Evolutionary conservation across 1,140 invertebrate species (phyloP), one percentile per base, ranked within the genome.

Genomic region (Chymomyza costata): DNA sequence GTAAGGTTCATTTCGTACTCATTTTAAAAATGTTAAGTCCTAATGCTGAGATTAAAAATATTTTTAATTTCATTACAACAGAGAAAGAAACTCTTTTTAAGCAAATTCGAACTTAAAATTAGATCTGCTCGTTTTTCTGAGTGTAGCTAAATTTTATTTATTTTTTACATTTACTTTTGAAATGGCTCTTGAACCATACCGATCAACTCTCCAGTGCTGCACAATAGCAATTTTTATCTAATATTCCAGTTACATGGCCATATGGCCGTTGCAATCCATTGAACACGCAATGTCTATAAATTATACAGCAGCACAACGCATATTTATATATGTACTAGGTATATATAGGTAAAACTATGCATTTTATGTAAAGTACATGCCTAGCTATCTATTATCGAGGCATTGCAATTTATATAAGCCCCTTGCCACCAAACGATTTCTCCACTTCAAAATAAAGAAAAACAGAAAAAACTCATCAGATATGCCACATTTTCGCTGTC

Each of bases 201-300:
- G n/a, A n/a, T n/a, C n/a, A n/a, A n/a, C n/a, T n/a, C n/a, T n/a
- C n/a, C n/a, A n/a, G n/a, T n/a, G n/a, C n/a, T n/a, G n/a, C n/a
- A n/a, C n/a, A n/a, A n/a, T n/a, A n/a, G n/a, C n/a, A n/a, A n/a
- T n/a, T n/a, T n/a, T n/a, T n/a, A n/a, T n/a, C n/a, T n/a, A n/a
- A n/a, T n/a, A n/a, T n/a, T n/a, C n/a, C n/a, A 44, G 67, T 73
- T 63, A 78, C 73, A 80, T 80, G 73, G 67, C 73, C 49, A 41
- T 53, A 47, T 48, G 32, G 52, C 63, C 74, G 73, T 66, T 45
- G 54, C 73, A 78, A 80, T 55, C 73, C 73, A 78, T 78, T 78
- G 73, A 78, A 81, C 74, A 78, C 64, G 74, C 74, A 78, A 73
- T 46, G 73, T 68, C 73, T 70, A 78, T 80, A 78, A 78, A 78